These are phyloP conservation scores for Brachyhypopomus gauderio DNA, from an alignment of 2,113 vertebrate species.

Conservation along the genomic window DNA sequence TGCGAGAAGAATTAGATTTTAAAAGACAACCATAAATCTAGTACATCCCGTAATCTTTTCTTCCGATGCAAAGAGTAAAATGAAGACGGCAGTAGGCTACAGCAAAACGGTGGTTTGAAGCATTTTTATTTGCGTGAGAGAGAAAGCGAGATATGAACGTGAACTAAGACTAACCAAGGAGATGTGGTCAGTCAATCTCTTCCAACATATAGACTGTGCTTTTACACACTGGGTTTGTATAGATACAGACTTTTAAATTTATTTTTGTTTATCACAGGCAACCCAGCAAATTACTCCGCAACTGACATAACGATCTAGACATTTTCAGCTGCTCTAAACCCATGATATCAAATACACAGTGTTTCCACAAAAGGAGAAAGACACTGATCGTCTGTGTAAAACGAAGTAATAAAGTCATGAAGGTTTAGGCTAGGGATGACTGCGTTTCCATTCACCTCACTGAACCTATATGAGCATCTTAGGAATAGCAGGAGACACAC, in stretches of 20 bases:
- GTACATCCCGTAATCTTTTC: constrained; percentile 55
- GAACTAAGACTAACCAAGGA: not conserved
- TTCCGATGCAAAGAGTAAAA: constrained; percentile 60
- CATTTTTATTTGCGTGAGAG: not conserved
- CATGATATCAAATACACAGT: constrained; percentile 33
- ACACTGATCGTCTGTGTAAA: constrained; percentile 36
- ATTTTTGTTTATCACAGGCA: not conserved
- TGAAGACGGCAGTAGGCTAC: constrained; percentile 49
- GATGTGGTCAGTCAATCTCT: not conserved
- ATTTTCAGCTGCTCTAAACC: not conserved
- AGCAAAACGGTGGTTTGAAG: not conserved
- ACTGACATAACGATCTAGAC: not conserved
- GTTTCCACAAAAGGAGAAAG: constrained; percentile 23
- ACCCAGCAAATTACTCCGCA: not conserved
- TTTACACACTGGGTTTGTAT: not conserved
- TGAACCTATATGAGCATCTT: constrained; percentile 44
- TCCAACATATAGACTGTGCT: constrained; percentile 2
- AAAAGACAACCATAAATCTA: constrained; percentile 67
- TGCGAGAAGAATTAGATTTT: constrained; percentile 65
- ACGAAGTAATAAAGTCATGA: constrained; percentile 26
- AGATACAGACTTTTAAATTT: too few species aligned
- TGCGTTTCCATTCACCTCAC: constrained; percentile 48
- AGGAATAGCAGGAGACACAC: constrained; percentile 41
- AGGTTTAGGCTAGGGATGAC: constrained; percentile 35
- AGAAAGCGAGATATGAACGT: not conserved